Evolutionary conservation across 2,113 vertebrate species (phyloP), one percentile per base, ranked within the genome.

Genomic region (Sceloporus tristichus): DNA sequence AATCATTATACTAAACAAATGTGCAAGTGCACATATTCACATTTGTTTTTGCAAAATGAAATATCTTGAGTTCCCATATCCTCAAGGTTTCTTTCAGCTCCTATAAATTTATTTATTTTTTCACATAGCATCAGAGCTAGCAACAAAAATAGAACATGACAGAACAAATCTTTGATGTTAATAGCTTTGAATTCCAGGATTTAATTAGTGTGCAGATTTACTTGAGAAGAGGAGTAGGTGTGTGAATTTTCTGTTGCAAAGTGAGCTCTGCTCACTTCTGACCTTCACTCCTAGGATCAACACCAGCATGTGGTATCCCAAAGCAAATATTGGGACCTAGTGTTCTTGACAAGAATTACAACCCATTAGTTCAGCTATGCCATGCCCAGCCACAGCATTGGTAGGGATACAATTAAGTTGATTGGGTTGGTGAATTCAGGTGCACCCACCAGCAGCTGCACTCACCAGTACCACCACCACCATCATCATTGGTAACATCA

Each of bases 41-140:
- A 68, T 34, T 86, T 54, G 27, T 53, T 19, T 65, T 77, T 77
- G n/a, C 78, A 86, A 79, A 79, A 21, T 68, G 29, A 38, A n/a
- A 27, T 23, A 27, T 83, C 8, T n/a, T 84, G 27, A 81, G 59
- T 62, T 34, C 59, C 65, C 38, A 25, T 62, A n/a, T 62, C 56
- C 19, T 54, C 29, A 54, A 21, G 19, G n/a, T 59, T 84, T 34
- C n/a, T 85, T 54, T 54, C 68, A 48, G 1, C 27, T 14, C 66
- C 68, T 48, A 48, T 40, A 68, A 6, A 42, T 38, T 8, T 1
- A 0, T 4, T 53, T 11, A 11, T 78, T 23, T 19, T 14, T 65
- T 19, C 62, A 59, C 54, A 80, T 53, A 54, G 7, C 48, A 56
- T 40, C 65, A 48, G 42, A 83, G 13, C 19, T 70, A 83, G 70